phyloP scores from a whole-genome alignment of 2,113 vertebrate species.

The Trogon melanurus region DNA sequence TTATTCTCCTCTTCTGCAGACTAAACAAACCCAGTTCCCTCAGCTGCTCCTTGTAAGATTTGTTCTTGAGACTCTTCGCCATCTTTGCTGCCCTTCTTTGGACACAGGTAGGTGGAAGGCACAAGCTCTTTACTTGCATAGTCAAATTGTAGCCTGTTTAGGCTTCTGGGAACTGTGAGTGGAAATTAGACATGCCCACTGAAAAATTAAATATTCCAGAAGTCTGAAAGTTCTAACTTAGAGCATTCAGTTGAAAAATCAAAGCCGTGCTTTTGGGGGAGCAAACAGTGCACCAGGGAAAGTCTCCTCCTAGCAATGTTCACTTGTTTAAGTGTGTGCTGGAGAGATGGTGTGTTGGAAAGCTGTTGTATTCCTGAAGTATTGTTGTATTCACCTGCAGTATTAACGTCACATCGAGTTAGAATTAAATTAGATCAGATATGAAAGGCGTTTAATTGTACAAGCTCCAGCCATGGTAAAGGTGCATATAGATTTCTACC shows the following conservation, averaged over 20 bases:
- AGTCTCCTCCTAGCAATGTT: background rate
- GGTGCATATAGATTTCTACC: background rate
- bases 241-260: background rate
- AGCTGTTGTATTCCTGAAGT: background rate
- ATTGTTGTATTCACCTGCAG: background rate
- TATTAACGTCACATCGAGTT: background rate
- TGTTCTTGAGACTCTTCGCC: too few species aligned
- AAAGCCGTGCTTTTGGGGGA: background rate
- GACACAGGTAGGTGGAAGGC: background rate
- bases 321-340: background rate
- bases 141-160: background rate
- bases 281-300: background rate
- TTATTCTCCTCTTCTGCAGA: too few species aligned
- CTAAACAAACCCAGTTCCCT: too few species aligned
- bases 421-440: background rate
- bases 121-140: background rate
- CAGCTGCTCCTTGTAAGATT: too few species aligned
- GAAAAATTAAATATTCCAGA: background rate
- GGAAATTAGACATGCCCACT: background rate
- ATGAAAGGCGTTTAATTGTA: background rate
- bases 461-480: background rate
- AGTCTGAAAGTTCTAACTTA: background rate
- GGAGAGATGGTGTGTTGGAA: background rate
- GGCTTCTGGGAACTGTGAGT: background rate
- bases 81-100: too few species aligned